Evolutionary conservation across 2,113 vertebrate species (phyloP).

Genomic region (Lichenostomus cassidix): DNA sequence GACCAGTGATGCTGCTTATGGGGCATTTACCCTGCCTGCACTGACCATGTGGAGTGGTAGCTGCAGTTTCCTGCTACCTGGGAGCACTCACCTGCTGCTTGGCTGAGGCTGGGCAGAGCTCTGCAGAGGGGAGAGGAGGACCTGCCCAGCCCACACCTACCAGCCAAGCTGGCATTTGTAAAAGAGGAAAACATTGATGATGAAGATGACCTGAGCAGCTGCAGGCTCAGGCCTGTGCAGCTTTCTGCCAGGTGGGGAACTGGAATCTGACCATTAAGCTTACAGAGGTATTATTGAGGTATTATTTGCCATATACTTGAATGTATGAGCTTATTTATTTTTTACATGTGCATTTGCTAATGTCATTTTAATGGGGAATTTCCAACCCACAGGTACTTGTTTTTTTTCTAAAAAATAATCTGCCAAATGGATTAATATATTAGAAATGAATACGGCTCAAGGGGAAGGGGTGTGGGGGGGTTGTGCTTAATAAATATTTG

Average conservation of each 20-base stretch:
- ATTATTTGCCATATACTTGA: conserved; percentile 68
- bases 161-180: not conserved
- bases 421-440: conserved; percentile 69
- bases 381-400: conserved; percentile 64
- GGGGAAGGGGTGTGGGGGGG: not conserved
- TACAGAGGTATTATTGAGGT: conserved; percentile 25
- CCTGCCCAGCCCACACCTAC: not conserved
- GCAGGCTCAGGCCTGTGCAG: not conserved
- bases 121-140: not conserved
- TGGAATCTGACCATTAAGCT: conserved; percentile 45
- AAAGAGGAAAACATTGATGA: not conserved
- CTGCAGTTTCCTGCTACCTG: not conserved
- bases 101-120: not conserved
- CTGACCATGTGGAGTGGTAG: not conserved
- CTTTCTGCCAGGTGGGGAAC: conserved; percentile 5
- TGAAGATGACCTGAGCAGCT: not conserved
- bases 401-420: conserved; percentile 59
- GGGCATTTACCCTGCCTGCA: not conserved
- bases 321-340: conserved; percentile 75
- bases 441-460: not conserved
- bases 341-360: conserved; percentile 64
- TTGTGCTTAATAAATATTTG: conserved; percentile 73
- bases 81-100: not conserved
- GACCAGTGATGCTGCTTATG: conserved; percentile 28
- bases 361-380: conserved; percentile 54